These are phyloP conservation scores for Tipula unca DNA, from an alignment of 2,888 invertebrate genomes.

Conservation along the genomic window DNA sequence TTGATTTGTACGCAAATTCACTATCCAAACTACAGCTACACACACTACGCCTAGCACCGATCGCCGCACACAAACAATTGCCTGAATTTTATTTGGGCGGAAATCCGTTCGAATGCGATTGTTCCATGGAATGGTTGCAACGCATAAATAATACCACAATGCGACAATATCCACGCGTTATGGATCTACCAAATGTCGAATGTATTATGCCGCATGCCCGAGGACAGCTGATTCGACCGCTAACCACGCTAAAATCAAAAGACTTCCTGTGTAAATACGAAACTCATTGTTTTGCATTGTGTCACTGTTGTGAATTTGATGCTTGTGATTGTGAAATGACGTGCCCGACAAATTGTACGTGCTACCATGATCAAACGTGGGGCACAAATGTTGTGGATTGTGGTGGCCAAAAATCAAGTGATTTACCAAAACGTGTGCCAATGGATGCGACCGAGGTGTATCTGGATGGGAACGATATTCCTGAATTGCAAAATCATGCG, in stretches of 20 bases:
- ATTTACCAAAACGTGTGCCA: conserved; percentile 79
- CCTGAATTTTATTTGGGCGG: conserved; percentile 88
- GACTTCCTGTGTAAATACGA: conserved; percentile 90
- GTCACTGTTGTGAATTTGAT: conserved; percentile 94
- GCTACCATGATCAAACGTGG: conserved; percentile 93
- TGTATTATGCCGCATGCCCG: conserved; percentile 80
- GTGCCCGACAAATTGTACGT: conserved; percentile 87
- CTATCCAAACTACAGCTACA: conserved; percentile 73
- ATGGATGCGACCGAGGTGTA: conserved; percentile 94
- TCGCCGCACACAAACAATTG: conserved; percentile 54
- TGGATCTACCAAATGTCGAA: conserved; percentile 82
- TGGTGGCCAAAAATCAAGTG: conserved; percentile 65
- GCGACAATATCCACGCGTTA: conserved; percentile 77
- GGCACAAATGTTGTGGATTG: conserved; percentile 89
- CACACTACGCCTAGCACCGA: conserved; percentile 65
- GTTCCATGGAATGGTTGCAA: conserved; percentile 92
- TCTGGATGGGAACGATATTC: conserved; percentile 82
- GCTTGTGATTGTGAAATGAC: conserved; percentile 97
- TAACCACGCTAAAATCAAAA: conserved; percentile 69
- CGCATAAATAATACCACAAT: conserved; percentile 79
- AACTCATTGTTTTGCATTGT: conserved; percentile 88
- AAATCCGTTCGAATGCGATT: conserved; percentile 91
- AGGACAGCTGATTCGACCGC: conserved; percentile 70
- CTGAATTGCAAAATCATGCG: conserved; percentile 77
- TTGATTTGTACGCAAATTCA: conserved; percentile 85